phyloP scores from a whole-genome alignment of 2,888 invertebrate genomes.

The Oscheius onirici region DNA sequence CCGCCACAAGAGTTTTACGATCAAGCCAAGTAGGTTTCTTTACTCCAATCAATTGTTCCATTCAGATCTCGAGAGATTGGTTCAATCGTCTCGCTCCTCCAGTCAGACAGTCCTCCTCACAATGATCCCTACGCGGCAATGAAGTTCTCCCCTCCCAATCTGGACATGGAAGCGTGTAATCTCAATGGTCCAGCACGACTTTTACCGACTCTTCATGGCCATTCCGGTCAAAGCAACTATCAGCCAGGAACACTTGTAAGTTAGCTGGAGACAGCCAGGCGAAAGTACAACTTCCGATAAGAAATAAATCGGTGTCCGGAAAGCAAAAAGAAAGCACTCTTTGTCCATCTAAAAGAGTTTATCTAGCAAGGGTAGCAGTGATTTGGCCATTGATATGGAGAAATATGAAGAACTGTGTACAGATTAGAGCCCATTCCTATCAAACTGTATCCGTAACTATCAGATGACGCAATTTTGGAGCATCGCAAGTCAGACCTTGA shows the following conservation, averaged over 20 bases:
- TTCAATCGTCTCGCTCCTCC: slow-evolving; percentile 54
- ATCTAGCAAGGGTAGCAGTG: too few species aligned
- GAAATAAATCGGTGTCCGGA: too few species aligned
- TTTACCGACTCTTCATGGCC: slow-evolving; percentile 22
- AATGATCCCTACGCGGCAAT: slow-evolving; percentile 30
- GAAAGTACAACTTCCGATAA: not conserved
- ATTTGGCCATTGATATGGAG: too few species aligned
- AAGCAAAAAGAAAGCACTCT: too few species aligned
- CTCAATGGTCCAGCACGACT: slow-evolving; percentile 45
- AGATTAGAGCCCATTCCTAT: too few species aligned
- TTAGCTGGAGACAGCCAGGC: not conserved
- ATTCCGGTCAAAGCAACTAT: slow-evolving; percentile 1
- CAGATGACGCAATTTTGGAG: too few species aligned
- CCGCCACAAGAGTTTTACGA: slow-evolving; percentile 54
- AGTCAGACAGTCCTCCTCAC: slow-evolving; percentile 36
- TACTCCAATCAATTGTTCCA: not conserved
- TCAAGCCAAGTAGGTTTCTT: slow-evolving; percentile 21
- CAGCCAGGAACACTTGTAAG: slow-evolving; percentile 34
- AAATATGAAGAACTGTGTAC: too few species aligned
- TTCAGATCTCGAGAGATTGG: slow-evolving; percentile 44
- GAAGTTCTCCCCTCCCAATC: slow-evolving; percentile 35
- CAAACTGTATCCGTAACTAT: too few species aligned
- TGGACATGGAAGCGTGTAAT: slow-evolving; percentile 32
- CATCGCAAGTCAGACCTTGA: too few species aligned
- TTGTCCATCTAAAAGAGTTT: too few species aligned